These are phyloP conservation scores for Heteractis magnifica DNA, from an alignment of 92 coral and sea anemone species.

Conservation along the genomic window DNA sequence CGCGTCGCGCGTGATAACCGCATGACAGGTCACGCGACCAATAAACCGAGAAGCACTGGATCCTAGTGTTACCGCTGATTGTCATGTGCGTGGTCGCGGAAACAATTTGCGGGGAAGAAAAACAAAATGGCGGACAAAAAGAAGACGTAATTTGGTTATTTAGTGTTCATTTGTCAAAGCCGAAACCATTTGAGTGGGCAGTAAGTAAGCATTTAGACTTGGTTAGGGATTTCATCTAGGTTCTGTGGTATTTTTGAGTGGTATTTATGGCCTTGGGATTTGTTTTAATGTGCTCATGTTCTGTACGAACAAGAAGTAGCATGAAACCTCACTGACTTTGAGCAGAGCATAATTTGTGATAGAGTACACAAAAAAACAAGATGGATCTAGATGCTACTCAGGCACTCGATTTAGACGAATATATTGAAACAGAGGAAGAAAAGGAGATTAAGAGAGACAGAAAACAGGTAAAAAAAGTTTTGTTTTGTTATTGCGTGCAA, in stretches of 20 bases:
- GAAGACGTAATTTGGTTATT: not conserved
- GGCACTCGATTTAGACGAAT: constrained; percentile 41
- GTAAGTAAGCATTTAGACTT: not conserved
- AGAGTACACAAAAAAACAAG: not conserved
- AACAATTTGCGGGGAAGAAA: constrained; percentile 34
- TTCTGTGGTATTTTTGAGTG: not conserved
- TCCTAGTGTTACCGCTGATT: constrained; percentile 7
- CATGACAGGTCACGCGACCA: constrained; percentile 7
- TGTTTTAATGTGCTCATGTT: not conserved
- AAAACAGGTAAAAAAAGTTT: constrained; percentile 32
- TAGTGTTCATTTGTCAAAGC: not conserved
- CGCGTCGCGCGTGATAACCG: not conserved
- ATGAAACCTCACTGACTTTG: not conserved
- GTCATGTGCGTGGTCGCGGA: constrained; percentile 10
- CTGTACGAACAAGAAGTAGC: not conserved
- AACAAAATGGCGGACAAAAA: constrained; percentile 15
- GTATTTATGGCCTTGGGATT: not conserved
- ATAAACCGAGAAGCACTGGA: constrained; percentile 21
- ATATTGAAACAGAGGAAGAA: constrained; percentile 46
- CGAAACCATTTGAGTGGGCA: not conserved
- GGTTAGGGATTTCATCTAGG: not conserved
- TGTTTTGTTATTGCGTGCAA: no score
- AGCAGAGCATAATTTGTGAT: not conserved
- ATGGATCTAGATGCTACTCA: constrained; percentile 77
- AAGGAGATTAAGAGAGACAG: constrained; percentile 10